Percentiles rank a stretch among this genome's conserved stretches.
Evolutionary conservation across 2,113 vertebrate genomes (phyloP).

Genomic region (Platanista minor): DNA sequence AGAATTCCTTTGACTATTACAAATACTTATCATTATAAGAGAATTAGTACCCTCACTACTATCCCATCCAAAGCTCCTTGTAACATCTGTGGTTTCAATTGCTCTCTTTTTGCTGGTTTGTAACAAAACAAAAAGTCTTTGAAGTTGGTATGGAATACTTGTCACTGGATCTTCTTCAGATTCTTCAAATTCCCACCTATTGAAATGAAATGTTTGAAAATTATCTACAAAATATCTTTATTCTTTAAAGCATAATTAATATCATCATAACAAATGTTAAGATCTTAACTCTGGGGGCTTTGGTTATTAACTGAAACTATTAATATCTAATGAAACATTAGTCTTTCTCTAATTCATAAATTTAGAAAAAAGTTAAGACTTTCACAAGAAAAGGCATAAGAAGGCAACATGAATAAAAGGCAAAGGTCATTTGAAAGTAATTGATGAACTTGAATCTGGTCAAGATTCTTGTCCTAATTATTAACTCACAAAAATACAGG

Average conservation of each 20-base stretch:
- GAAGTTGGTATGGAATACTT: slow-evolving; percentile 97
- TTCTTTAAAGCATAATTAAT: slow-evolving; percentile 20
- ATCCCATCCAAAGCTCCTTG: slow-evolving; percentile 98
- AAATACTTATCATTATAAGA: slow-evolving; percentile 32
- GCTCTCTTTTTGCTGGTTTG: slow-evolving; percentile 99
- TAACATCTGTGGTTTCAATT: slow-evolving; percentile 98
- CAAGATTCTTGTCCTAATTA: neutral
- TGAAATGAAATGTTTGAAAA: slow-evolving; percentile 48
- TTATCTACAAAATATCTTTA: slow-evolving; percentile 40
- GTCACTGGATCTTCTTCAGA: slow-evolving; percentile 96
- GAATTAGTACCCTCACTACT: slow-evolving; percentile 93
- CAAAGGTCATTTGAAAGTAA: neutral
- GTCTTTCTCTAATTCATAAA: slow-evolving; percentile 36
- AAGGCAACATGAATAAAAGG: neutral
- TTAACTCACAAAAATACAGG: slow-evolving; percentile 34
- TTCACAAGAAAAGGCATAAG: neutral
- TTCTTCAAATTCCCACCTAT: slow-evolving; percentile 98
- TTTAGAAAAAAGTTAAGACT: slow-evolving; percentile 18
- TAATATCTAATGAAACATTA: slow-evolving; percentile 7
- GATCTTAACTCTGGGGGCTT: neutral
- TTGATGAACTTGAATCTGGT: neutral
- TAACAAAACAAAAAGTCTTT: slow-evolving; percentile 96
- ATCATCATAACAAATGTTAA: slow-evolving; percentile 15
- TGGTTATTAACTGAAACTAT: slow-evolving; percentile 9
- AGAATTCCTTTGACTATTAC: neutral